phyloP scores from a whole-genome alignment of 2,888 invertebrate genomes.

The Cheiracanthium punctorium region DNA sequence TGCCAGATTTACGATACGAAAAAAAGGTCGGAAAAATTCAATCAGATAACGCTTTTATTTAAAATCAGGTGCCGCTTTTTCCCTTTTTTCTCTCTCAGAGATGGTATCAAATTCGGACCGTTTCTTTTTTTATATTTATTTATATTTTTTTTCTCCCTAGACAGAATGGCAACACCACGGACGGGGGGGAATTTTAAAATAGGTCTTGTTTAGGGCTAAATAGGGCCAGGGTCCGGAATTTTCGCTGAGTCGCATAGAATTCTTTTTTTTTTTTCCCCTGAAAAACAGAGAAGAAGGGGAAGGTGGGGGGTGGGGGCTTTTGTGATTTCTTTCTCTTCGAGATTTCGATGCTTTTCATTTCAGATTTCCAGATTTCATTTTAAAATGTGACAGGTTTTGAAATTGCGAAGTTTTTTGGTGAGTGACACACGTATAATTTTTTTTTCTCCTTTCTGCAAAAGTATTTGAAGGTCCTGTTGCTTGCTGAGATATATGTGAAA shows the following conservation, averaged over 20 bases:
- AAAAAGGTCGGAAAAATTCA: constrained; percentile 19
- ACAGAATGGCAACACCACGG: constrained; percentile 62
- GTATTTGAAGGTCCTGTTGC: too few relatives aligned
- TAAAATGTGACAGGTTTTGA: constrained; percentile 67
- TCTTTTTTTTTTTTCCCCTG: constrained; percentile 12
- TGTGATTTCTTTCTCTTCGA: neutral
- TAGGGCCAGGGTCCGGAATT: constrained; percentile 41
- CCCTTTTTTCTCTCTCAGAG: constrained; percentile 18
- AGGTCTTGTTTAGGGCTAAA: constrained; percentile 68
- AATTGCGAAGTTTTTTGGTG: constrained; percentile 57
- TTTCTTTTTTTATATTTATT: constrained; percentile 9
- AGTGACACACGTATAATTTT: constrained; percentile 50
- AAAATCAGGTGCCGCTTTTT: constrained; percentile 52
- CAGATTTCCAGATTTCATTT: constrained; percentile 63
- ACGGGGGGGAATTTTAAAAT: constrained; percentile 62
- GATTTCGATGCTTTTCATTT: constrained; percentile 50
- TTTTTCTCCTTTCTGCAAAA: neutral
- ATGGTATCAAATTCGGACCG: constrained; percentile 47
- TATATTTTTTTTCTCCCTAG: constrained; percentile 30
- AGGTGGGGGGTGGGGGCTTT: neutral
- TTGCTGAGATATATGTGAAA: too few relatives aligned
- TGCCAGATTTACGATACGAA: constrained; percentile 13
- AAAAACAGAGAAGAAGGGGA: neutral
- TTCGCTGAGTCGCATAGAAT: constrained; percentile 43
- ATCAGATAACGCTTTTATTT: constrained; percentile 68